These are phyloP conservation scores for Pectinophora gossypiella DNA, from an alignment of 1,140 invertebrate genomes.

Conservation along the genomic window DNA sequence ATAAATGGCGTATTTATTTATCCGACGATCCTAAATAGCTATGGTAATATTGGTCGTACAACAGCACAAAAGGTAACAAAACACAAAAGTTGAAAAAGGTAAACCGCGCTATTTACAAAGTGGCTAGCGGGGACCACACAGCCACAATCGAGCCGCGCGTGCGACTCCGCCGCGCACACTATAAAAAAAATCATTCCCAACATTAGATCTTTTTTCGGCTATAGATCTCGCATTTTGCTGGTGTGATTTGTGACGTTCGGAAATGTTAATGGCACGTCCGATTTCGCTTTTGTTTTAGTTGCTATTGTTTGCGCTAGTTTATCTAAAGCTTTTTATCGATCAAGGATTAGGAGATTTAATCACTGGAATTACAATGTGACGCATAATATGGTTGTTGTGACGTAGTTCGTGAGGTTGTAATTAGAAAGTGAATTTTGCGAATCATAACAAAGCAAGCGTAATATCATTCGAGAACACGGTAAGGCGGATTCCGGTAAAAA, in stretches of 20 bases:
- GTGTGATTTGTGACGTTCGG: slow-evolving; percentile 74
- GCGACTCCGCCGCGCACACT: slow-evolving; percentile 59
- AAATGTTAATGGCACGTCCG: slow-evolving; percentile 63
- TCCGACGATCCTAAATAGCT: slow-evolving; percentile 74
- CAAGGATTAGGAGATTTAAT: too few relatives aligned
- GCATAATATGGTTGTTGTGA: too few relatives aligned
- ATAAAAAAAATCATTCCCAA: slow-evolving; percentile 67
- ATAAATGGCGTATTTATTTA: slow-evolving; percentile 76
- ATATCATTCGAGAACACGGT: slow-evolving; percentile 11
- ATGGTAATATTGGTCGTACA: slow-evolving; percentile 75
- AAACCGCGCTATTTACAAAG: slow-evolving; percentile 76
- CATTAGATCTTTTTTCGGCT: slow-evolving; percentile 70
- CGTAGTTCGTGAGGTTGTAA: too few relatives aligned
- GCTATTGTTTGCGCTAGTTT: slow-evolving; percentile 24
- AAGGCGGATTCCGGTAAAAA: slow-evolving; percentile 47
- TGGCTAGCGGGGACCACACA: slow-evolving; percentile 74
- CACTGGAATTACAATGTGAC: too few relatives aligned
- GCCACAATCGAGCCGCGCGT: slow-evolving; percentile 73
- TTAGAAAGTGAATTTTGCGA: too few relatives aligned
- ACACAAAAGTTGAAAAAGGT: slow-evolving; percentile 76
- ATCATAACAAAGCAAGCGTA: too few relatives aligned
- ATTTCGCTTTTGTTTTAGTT: slow-evolving; percentile 35
- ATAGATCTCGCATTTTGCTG: slow-evolving; percentile 72
- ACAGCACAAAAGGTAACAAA: slow-evolving; percentile 75
- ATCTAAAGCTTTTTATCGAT: too few relatives aligned